Base-by-base conservation (phyloP, 1,140 invertebrate species). In the Teleogryllus occipitalis region DNA sequence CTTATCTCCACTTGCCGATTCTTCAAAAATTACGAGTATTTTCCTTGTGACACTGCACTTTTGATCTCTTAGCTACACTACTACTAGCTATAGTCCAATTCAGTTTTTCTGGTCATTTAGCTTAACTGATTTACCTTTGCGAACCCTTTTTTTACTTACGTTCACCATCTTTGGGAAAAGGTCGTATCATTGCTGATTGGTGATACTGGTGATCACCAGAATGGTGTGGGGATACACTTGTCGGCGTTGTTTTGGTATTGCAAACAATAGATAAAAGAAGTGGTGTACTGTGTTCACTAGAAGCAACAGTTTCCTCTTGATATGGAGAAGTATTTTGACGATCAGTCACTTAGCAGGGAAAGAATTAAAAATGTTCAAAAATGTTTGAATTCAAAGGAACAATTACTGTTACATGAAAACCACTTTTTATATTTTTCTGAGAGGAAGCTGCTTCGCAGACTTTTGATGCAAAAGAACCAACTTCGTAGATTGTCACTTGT, bases 351-450 rank as follows among this genome's bases (percentile, higher is more conserved):
- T 78, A 77, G 47, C 82, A 78, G 47, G 85, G 82, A n/a, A 82
- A 18, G 84, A 85, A 87, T n/a, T 87, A 85, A 74, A 82, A 76
- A 27, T 85, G 83, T 48, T 79, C 14, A 81, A 86, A 86, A 46
- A 86, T 82, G 49, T 85, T 74, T 47, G 80, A 21, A 82, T 86
- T 84, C 18, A 84, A 84, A 22, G 85, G 85, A 76, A 18, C 83
- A 76, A 86, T 84, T 74, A 84, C 84, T 72, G 83, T 79, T 47
- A 73, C 76, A 46, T 74, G 22, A n/a, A n/a, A n/a, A n/a, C n/a
- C n/a, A n/a, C n/a, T n/a, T n/a, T n/a, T n/a, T n/a, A n/a, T n/a
- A n/a, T 81, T 86, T 85, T 46, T 83, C 85, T 76, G 81, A 79
- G 7, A 77, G 79, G 49, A 86, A n/a, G n/a, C n/a, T 86, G 79